Conservation (phyloP, 2,113 vertebrate genomes). For the Albula glossodonta region DNA sequence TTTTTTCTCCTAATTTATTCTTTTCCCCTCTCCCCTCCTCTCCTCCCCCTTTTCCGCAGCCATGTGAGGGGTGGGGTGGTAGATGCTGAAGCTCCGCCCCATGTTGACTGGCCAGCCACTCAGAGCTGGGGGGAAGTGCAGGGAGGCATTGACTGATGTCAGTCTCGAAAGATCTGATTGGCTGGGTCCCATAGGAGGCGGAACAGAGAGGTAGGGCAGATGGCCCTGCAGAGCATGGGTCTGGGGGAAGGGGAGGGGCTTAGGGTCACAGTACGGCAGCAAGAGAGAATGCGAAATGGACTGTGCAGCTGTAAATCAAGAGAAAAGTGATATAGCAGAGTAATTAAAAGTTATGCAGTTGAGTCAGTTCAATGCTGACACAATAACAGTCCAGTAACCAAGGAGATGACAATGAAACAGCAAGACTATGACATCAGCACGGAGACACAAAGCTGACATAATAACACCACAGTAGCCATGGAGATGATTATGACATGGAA, state of each 20-base stretch:
- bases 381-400: background rate
- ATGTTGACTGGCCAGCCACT: constrained; percentile 18
- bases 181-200: constrained; percentile 37
- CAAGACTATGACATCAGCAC: too few relatives aligned
- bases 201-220: constrained; percentile 45
- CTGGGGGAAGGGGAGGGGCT: constrained; percentile 46
- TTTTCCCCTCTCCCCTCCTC: constrained; percentile 9
- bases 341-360: background rate
- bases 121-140: constrained; percentile 24
- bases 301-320: constrained; percentile 50
- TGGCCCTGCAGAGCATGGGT: constrained; percentile 44
- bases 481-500: background rate
- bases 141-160: constrained; percentile 23
- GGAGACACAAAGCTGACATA: too few relatives aligned
- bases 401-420: too few relatives aligned
- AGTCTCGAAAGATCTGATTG: constrained; percentile 47
- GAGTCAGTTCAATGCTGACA: background rate
- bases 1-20: background rate
- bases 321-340: constrained; percentile 17
- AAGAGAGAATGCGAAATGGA: constrained; percentile 55
- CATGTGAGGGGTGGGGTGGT: constrained; percentile 26
- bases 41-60: constrained; percentile 26
- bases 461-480: background rate
- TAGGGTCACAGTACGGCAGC: constrained; percentile 61
- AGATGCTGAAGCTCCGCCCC: constrained; percentile 45